These are phyloP conservation scores for Pteruthius melanotis DNA, from an alignment of 2,113 vertebrate genomes.

Conservation along the genomic window DNA sequence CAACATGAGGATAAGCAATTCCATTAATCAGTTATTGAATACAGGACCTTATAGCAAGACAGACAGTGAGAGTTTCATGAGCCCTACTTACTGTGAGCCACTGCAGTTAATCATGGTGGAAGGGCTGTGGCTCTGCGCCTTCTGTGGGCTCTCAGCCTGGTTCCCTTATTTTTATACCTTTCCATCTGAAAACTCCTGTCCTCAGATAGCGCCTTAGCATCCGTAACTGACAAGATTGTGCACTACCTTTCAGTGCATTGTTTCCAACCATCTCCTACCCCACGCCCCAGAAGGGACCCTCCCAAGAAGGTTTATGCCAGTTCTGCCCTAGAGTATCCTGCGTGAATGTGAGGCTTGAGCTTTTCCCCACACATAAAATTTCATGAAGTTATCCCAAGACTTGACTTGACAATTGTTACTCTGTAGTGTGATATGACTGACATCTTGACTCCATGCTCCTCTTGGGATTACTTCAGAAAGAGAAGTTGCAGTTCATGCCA, in stretches of 20 bases:
- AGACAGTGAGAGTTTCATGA: neutral
- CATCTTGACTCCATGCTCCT: neutral
- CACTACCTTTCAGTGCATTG: neutral
- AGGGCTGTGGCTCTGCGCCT: neutral
- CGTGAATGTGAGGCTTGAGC: neutral
- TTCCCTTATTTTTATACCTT: neutral
- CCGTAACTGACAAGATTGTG: neutral
- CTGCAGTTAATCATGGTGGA: neutral
- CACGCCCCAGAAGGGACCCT: neutral
- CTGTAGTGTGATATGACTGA: neutral
- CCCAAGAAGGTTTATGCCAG: neutral
- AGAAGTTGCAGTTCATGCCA: neutral
- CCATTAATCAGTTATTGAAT: neutral
- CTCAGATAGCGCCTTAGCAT: neutral
- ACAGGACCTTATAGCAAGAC: neutral
- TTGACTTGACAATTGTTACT: neutral
- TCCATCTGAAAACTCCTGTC: neutral
- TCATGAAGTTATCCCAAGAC: neutral
- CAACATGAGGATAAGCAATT: neutral
- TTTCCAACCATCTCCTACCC: neutral
- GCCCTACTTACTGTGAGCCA: neutral
- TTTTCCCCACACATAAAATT: neutral
- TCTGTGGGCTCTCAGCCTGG: neutral
- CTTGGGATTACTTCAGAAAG: neutral
- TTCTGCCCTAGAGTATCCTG: neutral